Evolutionary conservation across 1,140 invertebrate genomes (phyloP), one percentile per base, ranked within the genome.

Genomic region (Propsilocerus akamusi): DNA sequence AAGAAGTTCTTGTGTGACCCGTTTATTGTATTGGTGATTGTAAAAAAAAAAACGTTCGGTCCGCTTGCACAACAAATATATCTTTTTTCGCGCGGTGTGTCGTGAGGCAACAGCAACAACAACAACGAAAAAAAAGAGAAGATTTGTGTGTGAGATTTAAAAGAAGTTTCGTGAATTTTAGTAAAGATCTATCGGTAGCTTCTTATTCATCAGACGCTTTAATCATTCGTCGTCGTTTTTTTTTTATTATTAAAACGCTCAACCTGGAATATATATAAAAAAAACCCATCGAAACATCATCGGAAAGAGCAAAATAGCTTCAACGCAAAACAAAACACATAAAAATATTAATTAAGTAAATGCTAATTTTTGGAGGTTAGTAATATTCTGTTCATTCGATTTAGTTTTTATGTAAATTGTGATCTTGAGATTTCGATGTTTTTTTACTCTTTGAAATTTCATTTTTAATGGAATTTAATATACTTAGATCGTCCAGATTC

Each of bases 341-440:
- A 41, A 17, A 41, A 41, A 41, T 41, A 41, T 41, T 20, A 41
- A 41, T 41, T 41, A 41, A 41, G 34, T 41, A 41, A 41, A 41
- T 41, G 34, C 34, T 41, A 41, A 41, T 41, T 41, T 41, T 41
- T 41, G 34, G 34, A 41, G 34, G 34, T 41, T 20, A 41, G 22
- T 41, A 41, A 20, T n/a, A 41, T 8, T 17, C 6, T 17, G 17
- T 41, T 41, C 34, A 17, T 41, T 7, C 8, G 17, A 41, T 20
- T 41, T 17, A 41, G 34, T 41, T 22, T 41, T 41, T 41, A 41
- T 41, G 34, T 41, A 41, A 41, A 41, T 41, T 20, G 22, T 41
- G n/a, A n/a, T n/a, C n/a, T n/a, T n/a, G n/a, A n/a, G n/a, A n/a
- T n/a, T n/a, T n/a, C n/a, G n/a, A n/a, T n/a, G n/a, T n/a, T n/a